These are phyloP conservation scores for Aegotheles bennettii DNA, from an alignment of 2,113 vertebrate genomes.

Conservation along the genomic window DNA sequence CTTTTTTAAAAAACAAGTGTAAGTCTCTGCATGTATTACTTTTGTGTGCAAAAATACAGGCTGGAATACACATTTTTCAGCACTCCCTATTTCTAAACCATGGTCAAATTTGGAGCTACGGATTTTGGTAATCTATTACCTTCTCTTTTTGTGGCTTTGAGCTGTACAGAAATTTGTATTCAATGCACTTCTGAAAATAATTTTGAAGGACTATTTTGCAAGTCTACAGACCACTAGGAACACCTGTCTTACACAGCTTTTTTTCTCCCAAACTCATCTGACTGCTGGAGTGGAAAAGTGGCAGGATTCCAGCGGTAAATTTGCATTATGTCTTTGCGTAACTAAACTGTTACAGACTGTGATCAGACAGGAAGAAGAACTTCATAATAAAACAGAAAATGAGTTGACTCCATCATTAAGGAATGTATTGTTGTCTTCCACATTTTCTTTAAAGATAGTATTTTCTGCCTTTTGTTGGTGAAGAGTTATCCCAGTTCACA, in stretches of 20 bases:
- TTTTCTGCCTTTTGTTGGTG: not conserved
- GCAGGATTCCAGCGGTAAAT: constrained; percentile 14
- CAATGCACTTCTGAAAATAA: not conserved
- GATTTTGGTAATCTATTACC: not conserved
- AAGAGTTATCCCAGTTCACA: not conserved
- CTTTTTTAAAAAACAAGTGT: not conserved
- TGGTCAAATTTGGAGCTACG: not conserved
- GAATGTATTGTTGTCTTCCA: not conserved
- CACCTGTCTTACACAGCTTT: not conserved
- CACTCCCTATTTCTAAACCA: not conserved
- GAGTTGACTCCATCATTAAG: not conserved
- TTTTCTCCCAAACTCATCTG: not conserved
- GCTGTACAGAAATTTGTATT: not conserved
- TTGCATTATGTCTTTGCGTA: not conserved
- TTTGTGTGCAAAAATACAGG: not conserved
- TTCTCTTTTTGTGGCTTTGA: not conserved
- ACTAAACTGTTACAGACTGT: not conserved
- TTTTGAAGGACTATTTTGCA: not conserved
- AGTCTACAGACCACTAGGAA: not conserved
- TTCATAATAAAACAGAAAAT: constrained; percentile 14
- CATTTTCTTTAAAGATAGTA: not conserved
- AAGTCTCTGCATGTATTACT: not conserved
- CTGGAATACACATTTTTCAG: not conserved
- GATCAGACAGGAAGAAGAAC: constrained; percentile 2
- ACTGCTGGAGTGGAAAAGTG: constrained; percentile 36